Conservation (phyloP, 2,113 vertebrate genomes). For the Hypocryptadius cinnamomeus region DNA sequence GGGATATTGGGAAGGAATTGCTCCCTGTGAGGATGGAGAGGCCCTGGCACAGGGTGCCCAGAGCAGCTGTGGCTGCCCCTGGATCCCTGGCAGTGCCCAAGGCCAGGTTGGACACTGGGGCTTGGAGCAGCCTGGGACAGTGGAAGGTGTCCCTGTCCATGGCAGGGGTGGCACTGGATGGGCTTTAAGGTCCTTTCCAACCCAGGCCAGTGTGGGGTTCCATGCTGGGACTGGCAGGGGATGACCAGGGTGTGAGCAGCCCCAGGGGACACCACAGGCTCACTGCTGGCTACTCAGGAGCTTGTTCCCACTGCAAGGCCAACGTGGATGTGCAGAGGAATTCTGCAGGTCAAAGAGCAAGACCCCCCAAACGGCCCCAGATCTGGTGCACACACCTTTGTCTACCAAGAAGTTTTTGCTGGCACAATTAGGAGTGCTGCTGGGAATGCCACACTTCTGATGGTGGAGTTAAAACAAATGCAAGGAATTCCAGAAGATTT, state of each 20-base stretch:
- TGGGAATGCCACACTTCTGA: background rate
- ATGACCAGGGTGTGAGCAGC: background rate
- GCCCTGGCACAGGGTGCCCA: background rate
- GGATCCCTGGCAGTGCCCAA: background rate
- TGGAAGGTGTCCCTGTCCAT: background rate
- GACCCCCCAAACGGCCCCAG: background rate
- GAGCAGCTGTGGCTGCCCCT: background rate
- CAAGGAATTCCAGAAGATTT: background rate
- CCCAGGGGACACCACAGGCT: background rate
- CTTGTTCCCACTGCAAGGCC: background rate
- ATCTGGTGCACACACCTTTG: background rate
- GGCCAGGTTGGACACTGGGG: background rate
- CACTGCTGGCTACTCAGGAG: background rate
- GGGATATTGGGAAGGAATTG: accelerated
- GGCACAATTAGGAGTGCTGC: background rate
- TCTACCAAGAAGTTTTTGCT: background rate
- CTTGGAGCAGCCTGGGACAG: background rate
- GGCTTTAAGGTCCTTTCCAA: background rate
- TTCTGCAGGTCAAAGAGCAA: background rate
- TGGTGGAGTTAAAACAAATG: background rate
- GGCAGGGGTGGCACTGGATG: background rate
- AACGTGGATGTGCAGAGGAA: accelerated
- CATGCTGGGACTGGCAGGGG: background rate
- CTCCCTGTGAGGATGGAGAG: background rate
- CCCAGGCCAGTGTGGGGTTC: background rate